Base-by-base conservation (phyloP, 1,140 invertebrate species). In the Dreissena polymorpha region DNA sequence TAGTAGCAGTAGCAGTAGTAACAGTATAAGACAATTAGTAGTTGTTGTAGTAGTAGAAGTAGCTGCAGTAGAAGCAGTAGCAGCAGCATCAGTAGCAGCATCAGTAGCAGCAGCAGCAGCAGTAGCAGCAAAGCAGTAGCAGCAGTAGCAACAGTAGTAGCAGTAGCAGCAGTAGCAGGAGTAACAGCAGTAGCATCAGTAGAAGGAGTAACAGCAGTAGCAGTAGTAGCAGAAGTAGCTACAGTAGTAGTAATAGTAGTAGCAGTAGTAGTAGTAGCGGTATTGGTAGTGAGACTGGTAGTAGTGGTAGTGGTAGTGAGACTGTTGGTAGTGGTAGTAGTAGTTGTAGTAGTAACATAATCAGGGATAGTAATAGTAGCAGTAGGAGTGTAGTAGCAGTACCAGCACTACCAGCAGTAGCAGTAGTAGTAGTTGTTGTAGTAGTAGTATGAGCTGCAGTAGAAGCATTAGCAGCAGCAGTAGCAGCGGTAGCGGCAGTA, bases 221-320 rank as follows among this genome's bases (percentile, higher is more conserved):
- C 68, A 83, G 63, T 53, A 75, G 72, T 67, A 65, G 55, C 55
- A 75, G 51, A 67, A 75, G 60, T 67, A 75, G 60, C 55, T 75
- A 51, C 55, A 83, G 63, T 68, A 83, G 63, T 67, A 83, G 72
- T 49, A 76, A 51, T 55, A 83, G 64, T 29, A 67, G 72, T 76
- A 83, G 64, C 55, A 83, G 63, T 76, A 83, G 72, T 76, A 64
- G 60, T 53, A 67, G 72, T 68, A 76, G 60, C 57, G 67, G 49
- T 76, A 67, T 29, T 83, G 51, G 70, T 74, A 65, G 70, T 76
- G 68, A 60, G 0, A 83, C 53, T 64, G 55, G 80, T 70, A 83
- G 72, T 8, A 75, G 70, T 68, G 76, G 50, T 83, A 51, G 70
- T 83, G 65, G 70, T 53, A 51, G 76, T 69, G 53, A 82, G 49